A percentile compares a stretch with the other conserved stretches of the same genome.
Evolutionary conservation across 2,113 vertebrate genomes (phyloP).

Genomic region (Microtus pennsylvanicus): DNA sequence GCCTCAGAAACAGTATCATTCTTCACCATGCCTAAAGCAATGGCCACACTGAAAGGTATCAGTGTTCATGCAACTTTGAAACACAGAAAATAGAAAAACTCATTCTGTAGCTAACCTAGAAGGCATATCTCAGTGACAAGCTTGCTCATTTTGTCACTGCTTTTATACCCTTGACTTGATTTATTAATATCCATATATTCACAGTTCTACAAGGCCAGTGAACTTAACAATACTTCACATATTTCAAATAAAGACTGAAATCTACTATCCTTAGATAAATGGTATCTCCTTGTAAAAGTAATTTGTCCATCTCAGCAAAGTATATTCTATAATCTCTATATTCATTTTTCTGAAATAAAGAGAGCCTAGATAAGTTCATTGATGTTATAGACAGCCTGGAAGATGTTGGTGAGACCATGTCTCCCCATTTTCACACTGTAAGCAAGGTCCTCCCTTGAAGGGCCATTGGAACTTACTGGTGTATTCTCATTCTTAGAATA

Average conservation of each 20-base stretch:
- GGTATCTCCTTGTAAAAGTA: neutral
- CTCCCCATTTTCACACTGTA: neutral
- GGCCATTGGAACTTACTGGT: neutral
- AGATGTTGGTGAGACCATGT: too few relatives aligned
- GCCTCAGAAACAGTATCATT: neutral
- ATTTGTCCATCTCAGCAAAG: neutral
- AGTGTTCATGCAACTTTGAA: neutral
- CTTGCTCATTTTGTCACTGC: neutral
- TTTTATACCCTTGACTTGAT: neutral
- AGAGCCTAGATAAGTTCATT: neutral
- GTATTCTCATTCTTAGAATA: neutral
- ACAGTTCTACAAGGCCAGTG: neutral
- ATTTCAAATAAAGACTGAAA: neutral
- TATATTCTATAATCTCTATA: neutral
- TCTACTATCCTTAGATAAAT: slow-evolving; percentile 10
- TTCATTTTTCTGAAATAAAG: slow-evolving; percentile 47
- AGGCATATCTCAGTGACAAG: neutral
- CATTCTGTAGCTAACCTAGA: neutral
- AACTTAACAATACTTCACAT: neutral
- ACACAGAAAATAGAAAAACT: neutral
- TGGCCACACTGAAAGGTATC: neutral
- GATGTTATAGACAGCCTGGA: neutral
- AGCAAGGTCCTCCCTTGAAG: neutral
- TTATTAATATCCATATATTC: neutral
- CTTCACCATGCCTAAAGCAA: neutral